phyloP scores from a whole-genome alignment of 2,797 vertebrate species.

The Pangasius krempfi region DNA sequence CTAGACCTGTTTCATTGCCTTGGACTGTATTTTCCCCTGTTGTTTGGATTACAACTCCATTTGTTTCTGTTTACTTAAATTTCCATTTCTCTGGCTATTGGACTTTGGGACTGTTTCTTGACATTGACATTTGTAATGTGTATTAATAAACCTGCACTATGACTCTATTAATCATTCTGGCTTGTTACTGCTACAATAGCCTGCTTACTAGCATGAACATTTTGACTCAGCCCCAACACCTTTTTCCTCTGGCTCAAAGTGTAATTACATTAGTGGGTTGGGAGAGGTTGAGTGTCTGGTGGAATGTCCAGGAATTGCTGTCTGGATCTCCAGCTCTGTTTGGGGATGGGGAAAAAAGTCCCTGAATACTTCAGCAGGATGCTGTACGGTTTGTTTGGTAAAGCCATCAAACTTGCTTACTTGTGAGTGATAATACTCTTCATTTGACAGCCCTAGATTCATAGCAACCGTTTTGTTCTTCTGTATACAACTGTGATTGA shows the following conservation, averaged over 20 bases:
- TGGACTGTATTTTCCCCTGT: not conserved
- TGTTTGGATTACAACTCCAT: not conserved
- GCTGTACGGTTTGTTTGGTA: conserved; percentile 62
- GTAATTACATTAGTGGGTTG: conserved; percentile 61
- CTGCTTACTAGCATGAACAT: conserved; percentile 40
- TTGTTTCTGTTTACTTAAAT: not conserved
- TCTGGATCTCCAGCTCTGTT: conserved; percentile 27
- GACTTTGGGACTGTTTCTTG: not conserved
- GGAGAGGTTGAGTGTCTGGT: conserved; percentile 26
- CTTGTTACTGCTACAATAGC: conserved; percentile 6
- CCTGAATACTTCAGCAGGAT: conserved; percentile 61
- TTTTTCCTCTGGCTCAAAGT: conserved; percentile 40
- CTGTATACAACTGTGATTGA: conserved; percentile 59
- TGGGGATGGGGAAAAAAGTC: conserved; percentile 25
- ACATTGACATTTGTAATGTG: not conserved
- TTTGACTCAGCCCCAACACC: conserved; percentile 54
- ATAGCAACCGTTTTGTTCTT: conserved; percentile 51
- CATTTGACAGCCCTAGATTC: conserved; percentile 67
- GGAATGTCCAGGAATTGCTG: conserved; percentile 41
- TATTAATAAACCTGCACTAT: conserved; percentile 5
- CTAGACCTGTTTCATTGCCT: not conserved
- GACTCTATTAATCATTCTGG: conserved; percentile 16
- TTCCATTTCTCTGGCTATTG: not conserved
- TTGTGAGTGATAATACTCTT: conserved; percentile 55
- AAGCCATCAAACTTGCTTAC: conserved; percentile 69